Base-by-base conservation (phyloP, 1,140 invertebrate genomes). In the Hormaphis cornu region DNA sequence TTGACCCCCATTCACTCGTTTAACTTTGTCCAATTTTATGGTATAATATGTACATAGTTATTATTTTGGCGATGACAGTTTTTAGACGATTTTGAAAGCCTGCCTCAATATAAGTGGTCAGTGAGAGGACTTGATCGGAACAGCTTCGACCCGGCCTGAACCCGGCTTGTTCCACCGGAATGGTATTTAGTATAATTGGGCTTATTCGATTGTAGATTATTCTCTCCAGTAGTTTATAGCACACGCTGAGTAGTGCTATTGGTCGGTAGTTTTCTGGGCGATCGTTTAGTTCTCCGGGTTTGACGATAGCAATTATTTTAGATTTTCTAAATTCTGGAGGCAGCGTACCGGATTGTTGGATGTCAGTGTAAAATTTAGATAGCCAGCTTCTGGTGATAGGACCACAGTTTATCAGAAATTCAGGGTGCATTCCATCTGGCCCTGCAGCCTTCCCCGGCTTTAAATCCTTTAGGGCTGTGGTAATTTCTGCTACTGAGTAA, bases 201-300 rank as follows among this genome's bases (percentile, higher is more conserved):
- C 20, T 9, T 12, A 70, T 58, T 30, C 71, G 48, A 37, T 72
- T 66, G 12, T 70, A 46, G 1, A 72, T 40, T 18, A 72, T 40
- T 7, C 71, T 28, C 37, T 72, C 71, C 26, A 70, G 22, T 12
- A n/a, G n/a, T n/a, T n/a, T n/a, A n/a, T n/a, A n/a, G n/a, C n/a
- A n/a, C n/a, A n/a, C n/a, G n/a, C n/a, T 56, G 12, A 72, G 71
- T 14, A 71, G 70, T n/a, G 70, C 70, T n/a, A 71, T 56, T 4
- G 70, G 70, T 4, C 63, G 59, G 26, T 53, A 71, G 8, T 69
- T 71, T 50, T 69, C 50, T 22, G 70, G 37, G 37, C 69, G 42
- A 53, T n/a, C 50, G 20, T 66, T 66, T 5, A 30, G 46, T 69
- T 71, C 69, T 20, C 63, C 70, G 7, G 70, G 61, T 69, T 71